Conservation (phyloP, 2,113 vertebrate species). For the Anoura caudifer region DNA sequence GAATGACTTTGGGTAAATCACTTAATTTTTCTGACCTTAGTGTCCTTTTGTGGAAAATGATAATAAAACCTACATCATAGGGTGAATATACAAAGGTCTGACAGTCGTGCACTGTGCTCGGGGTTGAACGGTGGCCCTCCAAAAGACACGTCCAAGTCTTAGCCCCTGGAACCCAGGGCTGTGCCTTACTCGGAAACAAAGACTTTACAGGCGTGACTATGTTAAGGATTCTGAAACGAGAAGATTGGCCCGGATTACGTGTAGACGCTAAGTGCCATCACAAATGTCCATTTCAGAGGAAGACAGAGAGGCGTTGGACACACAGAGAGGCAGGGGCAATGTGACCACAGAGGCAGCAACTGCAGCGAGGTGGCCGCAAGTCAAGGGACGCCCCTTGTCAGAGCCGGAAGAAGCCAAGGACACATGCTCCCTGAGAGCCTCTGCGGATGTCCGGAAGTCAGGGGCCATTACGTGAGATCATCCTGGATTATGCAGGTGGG, state of each 20-base stretch:
- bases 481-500: not conserved
- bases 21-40: not conserved
- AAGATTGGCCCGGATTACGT: not conserved
- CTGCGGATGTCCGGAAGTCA: not conserved
- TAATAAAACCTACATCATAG: not conserved
- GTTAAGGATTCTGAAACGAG: not conserved
- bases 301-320: not conserved
- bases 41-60: not conserved
- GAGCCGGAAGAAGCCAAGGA: not conserved
- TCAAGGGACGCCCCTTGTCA: not conserved
- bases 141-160: not conserved
- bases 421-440: not conserved
- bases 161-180: not conserved
- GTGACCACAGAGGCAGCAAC: not conserved
- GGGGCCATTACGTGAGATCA: not conserved
- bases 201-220: not conserved
- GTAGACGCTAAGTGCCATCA: not conserved
- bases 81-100: not conserved
- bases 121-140: not conserved
- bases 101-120: not conserved
- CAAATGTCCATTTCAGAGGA: not conserved
- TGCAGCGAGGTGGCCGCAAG: not conserved
- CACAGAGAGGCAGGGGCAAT: not conserved
- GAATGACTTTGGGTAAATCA: not conserved
- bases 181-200: not conserved